Conservation (phyloP, 2,797 vertebrate species). For the Hippopotamyrus pictus region DNA sequence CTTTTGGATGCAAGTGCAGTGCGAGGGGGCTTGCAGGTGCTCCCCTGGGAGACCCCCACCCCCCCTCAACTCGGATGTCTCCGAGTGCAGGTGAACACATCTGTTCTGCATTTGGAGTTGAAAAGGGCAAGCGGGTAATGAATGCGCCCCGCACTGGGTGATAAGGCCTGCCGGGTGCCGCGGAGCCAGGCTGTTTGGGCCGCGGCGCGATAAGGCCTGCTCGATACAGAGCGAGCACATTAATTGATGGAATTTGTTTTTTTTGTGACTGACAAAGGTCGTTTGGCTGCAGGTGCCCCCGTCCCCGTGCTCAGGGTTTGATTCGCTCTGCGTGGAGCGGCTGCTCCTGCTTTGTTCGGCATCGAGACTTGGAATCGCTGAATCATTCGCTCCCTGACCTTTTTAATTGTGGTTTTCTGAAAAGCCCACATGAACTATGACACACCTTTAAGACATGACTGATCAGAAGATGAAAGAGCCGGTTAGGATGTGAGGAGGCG, state of each 20-base stretch:
- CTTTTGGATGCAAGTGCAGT: not conserved
- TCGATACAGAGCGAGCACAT: not conserved
- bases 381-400: not conserved
- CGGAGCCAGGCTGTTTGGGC: not conserved
- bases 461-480: not conserved
- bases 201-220: not conserved
- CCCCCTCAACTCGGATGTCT: not conserved
- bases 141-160: not conserved
- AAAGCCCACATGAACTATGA: not conserved
- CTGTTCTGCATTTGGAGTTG: constrained; percentile 3
- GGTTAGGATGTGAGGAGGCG: not conserved
- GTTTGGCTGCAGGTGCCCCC: no score
- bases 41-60: not conserved
- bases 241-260: constrained; percentile 15
- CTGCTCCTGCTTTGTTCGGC: not conserved
- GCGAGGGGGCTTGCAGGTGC: not conserved
- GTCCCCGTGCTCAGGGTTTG: not conserved
- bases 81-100: constrained; percentile 17
- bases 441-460: not conserved
- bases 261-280: constrained; percentile 7
- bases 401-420: constrained; percentile 18
- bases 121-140: constrained; percentile 21
- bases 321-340: not conserved
- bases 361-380: not conserved
- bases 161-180: not conserved